phyloP scores from a whole-genome alignment of 2,797 vertebrate species.

The Leucoraja ocellata region DNA sequence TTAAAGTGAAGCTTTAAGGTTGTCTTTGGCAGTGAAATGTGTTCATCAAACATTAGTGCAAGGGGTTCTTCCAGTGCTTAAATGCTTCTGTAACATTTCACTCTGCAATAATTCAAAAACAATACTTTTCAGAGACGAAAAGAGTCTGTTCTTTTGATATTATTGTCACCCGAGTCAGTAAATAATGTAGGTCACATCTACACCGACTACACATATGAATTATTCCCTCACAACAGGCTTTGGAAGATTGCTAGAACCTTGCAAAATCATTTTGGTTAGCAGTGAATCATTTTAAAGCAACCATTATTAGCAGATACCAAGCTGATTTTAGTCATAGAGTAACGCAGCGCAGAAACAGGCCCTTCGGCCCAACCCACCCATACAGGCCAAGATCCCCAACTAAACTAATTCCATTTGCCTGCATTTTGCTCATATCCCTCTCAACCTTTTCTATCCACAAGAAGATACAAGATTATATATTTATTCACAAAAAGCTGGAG shows the following conservation, averaged over 20 bases:
- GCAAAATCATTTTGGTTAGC: neutral
- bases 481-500: too few relatives aligned
- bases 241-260: too few relatives aligned
- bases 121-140: neutral
- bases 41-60: neutral
- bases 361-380: too few relatives aligned
- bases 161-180: neutral
- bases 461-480: too few relatives aligned
- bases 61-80: neutral
- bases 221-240: neutral
- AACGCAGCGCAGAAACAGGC: too few relatives aligned
- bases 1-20: neutral
- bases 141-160: neutral
- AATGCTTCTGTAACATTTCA: neutral
- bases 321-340: neutral
- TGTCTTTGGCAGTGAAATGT: neutral
- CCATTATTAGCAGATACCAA: neutral
- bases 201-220: neutral
- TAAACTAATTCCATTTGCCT: too few relatives aligned
- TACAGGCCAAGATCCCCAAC: too few relatives aligned
- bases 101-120: neutral
- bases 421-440: too few relatives aligned
- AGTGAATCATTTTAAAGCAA: neutral
- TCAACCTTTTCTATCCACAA: too few relatives aligned
- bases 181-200: neutral